phyloP scores from a whole-genome alignment of 2,888 invertebrate genomes.

The Galeruca laticollis region DNA sequence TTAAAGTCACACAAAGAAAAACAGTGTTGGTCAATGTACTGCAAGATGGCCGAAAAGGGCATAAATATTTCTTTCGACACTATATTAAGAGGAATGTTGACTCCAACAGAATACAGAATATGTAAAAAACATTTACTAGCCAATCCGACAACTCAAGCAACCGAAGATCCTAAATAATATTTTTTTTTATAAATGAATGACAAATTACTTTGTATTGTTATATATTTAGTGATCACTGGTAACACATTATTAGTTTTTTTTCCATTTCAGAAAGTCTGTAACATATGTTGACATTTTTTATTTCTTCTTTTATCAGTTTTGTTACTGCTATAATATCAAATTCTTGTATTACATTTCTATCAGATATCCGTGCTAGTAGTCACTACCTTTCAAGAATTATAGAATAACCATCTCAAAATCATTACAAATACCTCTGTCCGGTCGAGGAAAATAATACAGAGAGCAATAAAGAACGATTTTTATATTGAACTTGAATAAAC shows the following conservation, averaged over 20 bases:
- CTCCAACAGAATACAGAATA: constrained; percentile 78
- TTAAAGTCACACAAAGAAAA: constrained; percentile 60
- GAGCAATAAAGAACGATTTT: no score
- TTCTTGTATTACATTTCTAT: no score
- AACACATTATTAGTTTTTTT: not conserved
- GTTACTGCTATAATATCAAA: no score
- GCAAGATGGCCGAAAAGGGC: constrained; percentile 77
- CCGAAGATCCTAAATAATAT: constrained; percentile 24
- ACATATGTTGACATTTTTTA: no score
- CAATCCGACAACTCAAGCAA: constrained; percentile 12
- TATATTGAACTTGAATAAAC: no score
- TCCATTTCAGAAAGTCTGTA: no score
- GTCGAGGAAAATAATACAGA: no score
- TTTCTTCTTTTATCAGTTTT: no score
- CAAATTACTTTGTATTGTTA: not conserved
- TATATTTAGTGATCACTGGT: not conserved
- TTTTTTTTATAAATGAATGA: not conserved
- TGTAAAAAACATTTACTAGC: constrained; percentile 63
- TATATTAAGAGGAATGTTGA: constrained; percentile 77
- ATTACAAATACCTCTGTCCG: no score
- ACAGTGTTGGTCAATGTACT: constrained; percentile 77
- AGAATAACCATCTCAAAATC: no score
- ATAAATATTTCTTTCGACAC: constrained; percentile 78
- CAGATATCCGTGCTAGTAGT: no score
- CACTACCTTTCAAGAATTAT: no score